Base-by-base conservation (phyloP, 2,888 invertebrate genomes). In the Sepiola atlantica region DNA sequence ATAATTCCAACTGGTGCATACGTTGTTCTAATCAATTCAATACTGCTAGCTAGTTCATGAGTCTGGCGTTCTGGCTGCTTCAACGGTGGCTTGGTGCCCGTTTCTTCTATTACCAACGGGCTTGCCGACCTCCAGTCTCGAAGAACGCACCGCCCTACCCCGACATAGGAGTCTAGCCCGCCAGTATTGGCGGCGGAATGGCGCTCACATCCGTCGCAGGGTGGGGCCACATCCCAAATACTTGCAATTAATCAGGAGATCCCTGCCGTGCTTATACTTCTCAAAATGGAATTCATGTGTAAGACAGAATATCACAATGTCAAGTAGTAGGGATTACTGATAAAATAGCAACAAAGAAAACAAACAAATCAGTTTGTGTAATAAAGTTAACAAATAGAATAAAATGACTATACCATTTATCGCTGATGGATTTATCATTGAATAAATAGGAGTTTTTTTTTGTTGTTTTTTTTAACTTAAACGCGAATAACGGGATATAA, bases 1-100 rank as follows among this genome's bases (percentile, higher is more conserved):
- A 92, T 92, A 92, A 92, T 92, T 92, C 54, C 54, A 55, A 55
- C 92, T 92, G 92, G 92, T 92, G 92, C 92, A 92, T 92, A 92
- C 45, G 92, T 92, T 92, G 32, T 55, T 92, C 24, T 92, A 92
- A 92, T 92, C 92, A 92, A 92, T 92, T 92, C 55, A 92, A 92
- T 92, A 92, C 92, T 55, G 92, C 92, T 55, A 55, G 55, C 92
- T 55, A 28, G 92, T 92, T 92, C 55, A 45, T 54, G 32, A 77
- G 92, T 92, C 92, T 92, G 92, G 54, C 92, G 92, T 92, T 32
- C 32, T 55, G 92, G 54, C 92, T 92, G 45, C n/a, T 55, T 55
- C 92, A 92, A 92, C 92, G 35, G 55, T 92, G 92, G 45, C 45
- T 92, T 55, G 92, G 92, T 92, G 92, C 92, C 77, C 54, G 55